phyloP scores from a whole-genome alignment of 2,888 invertebrate species.

The Zootermopsis nevadensis region DNA sequence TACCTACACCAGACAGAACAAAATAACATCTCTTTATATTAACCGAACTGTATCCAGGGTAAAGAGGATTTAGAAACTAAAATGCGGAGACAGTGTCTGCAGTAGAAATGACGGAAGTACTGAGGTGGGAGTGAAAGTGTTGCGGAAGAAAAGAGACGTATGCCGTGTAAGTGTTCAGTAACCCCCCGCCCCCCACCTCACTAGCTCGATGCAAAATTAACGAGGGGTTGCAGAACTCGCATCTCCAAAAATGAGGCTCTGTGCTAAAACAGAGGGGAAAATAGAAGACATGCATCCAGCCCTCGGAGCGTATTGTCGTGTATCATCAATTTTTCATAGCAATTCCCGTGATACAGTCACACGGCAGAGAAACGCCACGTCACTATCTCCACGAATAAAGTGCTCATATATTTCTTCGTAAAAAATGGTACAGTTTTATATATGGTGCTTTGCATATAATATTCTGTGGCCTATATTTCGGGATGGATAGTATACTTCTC shows the following conservation, averaged over 20 bases:
- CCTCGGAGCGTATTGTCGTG: constrained; percentile 48
- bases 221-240: neutral
- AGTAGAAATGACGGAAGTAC: neutral
- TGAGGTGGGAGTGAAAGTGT: neutral
- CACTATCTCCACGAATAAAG: neutral
- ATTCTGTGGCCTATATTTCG: too few relatives aligned
- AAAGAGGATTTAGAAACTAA: neutral
- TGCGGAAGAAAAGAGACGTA: neutral
- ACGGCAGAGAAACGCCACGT: neutral
- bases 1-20: too few relatives aligned
- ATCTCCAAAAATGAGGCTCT: constrained; percentile 1
- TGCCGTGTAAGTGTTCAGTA: neutral
- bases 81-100: neutral
- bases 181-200: neutral
- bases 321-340: constrained; percentile 45
- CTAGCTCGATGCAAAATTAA: constrained; percentile 6
- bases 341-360: constrained; percentile 19
- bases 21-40: neutral
- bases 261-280: neutral
- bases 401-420: neutral
- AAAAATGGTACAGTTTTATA: too few relatives aligned
- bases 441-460: too few relatives aligned
- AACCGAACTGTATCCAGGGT: neutral
- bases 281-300: neutral
- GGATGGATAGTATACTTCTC: too few relatives aligned